phyloP scores from a whole-genome alignment of 2,797 vertebrate genomes.

The Loriculus beryllinus region DNA sequence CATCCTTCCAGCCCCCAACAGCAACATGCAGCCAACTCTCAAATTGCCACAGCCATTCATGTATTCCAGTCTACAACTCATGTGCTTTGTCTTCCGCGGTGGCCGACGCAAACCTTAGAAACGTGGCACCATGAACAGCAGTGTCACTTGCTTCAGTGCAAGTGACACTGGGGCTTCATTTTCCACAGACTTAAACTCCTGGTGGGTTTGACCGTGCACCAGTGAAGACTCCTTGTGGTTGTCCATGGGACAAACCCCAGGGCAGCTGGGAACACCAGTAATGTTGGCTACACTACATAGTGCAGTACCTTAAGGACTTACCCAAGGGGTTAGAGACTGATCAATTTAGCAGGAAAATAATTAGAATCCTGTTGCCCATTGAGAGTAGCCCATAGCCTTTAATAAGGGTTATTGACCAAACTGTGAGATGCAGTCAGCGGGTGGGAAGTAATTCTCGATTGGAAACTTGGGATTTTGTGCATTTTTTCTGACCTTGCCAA shows the following conservation, averaged over 20 bases:
- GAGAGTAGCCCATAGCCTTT: not conserved
- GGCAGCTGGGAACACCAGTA: not conserved
- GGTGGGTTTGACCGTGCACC: not conserved
- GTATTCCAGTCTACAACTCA: not conserved
- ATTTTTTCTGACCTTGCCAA: not conserved
- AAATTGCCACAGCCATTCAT: not conserved
- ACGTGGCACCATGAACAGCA: not conserved
- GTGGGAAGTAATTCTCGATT: not conserved
- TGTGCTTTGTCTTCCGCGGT: not conserved
- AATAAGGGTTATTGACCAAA: not conserved
- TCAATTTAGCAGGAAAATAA: not conserved
- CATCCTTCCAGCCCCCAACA: not conserved
- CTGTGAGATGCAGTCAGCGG: not conserved
- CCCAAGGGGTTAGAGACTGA: not conserved
- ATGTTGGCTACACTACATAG: fast-evolving
- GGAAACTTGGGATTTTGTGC: not conserved
- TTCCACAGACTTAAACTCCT: not conserved
- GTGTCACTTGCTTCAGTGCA: not conserved
- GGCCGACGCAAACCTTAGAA: not conserved
- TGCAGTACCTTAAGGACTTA: not conserved
- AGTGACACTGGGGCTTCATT: not conserved
- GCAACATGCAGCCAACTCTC: fast-evolving
- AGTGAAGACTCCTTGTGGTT: not conserved
- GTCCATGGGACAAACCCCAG: not conserved
- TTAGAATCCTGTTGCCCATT: not conserved